Evolutionary conservation across 2,113 vertebrate genomes (phyloP).

Genomic region (Murina feae): DNA sequence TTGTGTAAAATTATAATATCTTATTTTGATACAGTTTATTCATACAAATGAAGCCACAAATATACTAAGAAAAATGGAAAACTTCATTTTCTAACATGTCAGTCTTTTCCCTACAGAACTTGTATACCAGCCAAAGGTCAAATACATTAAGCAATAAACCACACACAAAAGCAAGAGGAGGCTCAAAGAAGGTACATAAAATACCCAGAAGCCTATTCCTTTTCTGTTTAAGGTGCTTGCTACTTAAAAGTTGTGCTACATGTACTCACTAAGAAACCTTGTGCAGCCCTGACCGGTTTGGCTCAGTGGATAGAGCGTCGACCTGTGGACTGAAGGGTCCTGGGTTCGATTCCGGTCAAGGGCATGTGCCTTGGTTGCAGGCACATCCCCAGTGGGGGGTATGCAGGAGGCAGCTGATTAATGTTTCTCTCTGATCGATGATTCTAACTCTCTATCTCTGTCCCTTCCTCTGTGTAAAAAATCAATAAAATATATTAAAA

Average conservation of each 20-base stretch:
- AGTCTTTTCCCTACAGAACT: neutral
- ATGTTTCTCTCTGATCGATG: too few relatives aligned
- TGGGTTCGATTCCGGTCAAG: too few relatives aligned
- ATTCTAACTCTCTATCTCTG: too few relatives aligned
- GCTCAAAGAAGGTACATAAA: neutral
- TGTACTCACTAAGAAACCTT: neutral
- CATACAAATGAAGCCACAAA: neutral
- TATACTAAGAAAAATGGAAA: constrained; percentile 33
- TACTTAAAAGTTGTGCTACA: neutral
- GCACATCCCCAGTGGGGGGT: too few relatives aligned
- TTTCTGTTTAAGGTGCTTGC: neutral
- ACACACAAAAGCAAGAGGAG: neutral
- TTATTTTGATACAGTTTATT: constrained; percentile 39
- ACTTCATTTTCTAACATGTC: constrained; percentile 42
- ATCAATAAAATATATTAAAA: too few relatives aligned
- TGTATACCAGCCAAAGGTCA: neutral
- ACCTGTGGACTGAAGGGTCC: too few relatives aligned
- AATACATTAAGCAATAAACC: constrained; percentile 6
- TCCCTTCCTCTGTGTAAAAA: too few relatives aligned
- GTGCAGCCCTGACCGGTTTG: too few relatives aligned
- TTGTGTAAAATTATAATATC: constrained; percentile 12
- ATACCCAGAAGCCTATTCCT: neutral
- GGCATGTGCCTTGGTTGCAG: too few relatives aligned
- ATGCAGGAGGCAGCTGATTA: too few relatives aligned
- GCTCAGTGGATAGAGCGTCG: too few relatives aligned